Percentiles rank a stretch among this genome's conserved stretches.
phyloP scores from a whole-genome alignment of 2,113 vertebrate species.

The Spheniscus mendiculus region DNA sequence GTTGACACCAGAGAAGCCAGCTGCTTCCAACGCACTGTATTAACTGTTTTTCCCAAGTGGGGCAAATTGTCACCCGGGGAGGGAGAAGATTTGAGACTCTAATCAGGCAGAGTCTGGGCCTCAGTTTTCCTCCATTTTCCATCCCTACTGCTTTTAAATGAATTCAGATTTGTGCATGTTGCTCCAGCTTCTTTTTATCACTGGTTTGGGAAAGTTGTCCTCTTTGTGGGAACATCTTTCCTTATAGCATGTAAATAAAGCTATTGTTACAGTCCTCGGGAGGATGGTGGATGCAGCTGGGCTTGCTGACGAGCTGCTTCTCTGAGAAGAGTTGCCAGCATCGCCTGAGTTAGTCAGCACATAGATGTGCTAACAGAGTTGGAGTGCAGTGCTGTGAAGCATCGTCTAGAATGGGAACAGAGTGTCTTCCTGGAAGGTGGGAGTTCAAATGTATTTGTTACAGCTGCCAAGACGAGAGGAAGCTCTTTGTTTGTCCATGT shows the following conservation, averaged over 20 bases:
- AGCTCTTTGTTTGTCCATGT: not conserved
- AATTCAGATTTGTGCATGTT: not conserved
- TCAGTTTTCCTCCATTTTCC: conserved; percentile 27
- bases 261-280: not conserved
- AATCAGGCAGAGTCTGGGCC: conserved; percentile 62
- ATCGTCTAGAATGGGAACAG: not conserved
- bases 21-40: conserved; percentile 78
- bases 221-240: not conserved
- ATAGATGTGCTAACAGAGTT: not conserved
- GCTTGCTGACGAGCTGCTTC: not conserved
- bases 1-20: conserved; percentile 76
- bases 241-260: not conserved
- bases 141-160: not conserved
- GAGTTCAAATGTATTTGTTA: not conserved
- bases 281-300: conserved; percentile 10
- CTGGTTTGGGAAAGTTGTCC: not conserved
- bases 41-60: conserved; percentile 85
- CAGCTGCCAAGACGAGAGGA: not conserved
- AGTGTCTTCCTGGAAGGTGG: not conserved
- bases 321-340: not conserved
- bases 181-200: not conserved
- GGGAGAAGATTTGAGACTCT: conserved; percentile 72
- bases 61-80: conserved; percentile 80
- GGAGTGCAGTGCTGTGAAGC: not conserved
- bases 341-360: not conserved